phyloP scores from a whole-genome alignment of 2,797 vertebrate genomes.

The Xyrichtys novacula region DNA sequence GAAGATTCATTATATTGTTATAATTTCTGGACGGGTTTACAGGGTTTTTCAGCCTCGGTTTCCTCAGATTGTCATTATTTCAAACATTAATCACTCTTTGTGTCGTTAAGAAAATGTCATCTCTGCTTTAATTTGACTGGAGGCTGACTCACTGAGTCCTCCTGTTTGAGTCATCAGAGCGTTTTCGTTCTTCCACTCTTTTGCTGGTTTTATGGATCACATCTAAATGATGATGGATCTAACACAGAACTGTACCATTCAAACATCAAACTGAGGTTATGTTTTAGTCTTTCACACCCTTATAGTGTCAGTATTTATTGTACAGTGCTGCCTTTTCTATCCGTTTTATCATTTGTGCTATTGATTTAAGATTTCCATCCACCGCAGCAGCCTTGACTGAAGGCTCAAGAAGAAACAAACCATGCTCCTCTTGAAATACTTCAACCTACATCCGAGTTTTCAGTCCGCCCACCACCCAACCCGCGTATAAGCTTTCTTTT shows the following conservation, averaged over 20 bases:
- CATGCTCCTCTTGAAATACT: neutral
- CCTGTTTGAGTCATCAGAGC: neutral
- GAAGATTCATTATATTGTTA: neutral
- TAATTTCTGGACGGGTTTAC: neutral
- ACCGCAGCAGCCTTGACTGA: neutral
- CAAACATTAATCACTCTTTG: slow-evolving; percentile 2
- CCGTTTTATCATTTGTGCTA: too few species aligned
- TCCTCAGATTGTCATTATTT: neutral
- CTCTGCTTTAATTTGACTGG: neutral
- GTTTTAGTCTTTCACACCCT: neutral
- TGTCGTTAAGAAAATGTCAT: neutral
- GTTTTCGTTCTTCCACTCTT: too few species aligned
- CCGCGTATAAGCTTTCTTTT: slow-evolving; percentile 10
- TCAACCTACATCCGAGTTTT: too few species aligned
- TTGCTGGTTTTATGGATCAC: slow-evolving; percentile 17
- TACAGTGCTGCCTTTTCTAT: neutral
- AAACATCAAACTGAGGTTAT: neutral
- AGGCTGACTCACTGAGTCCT: neutral
- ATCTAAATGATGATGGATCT: neutral
- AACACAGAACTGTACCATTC: neutral
- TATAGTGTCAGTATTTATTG: neutral
- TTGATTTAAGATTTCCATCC: neutral
- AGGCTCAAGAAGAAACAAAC: neutral
- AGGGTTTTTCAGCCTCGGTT: neutral
- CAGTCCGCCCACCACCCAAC: neutral